phyloP scores from a whole-genome alignment of 2,888 invertebrate species.

The Cataglyphis cursor region DNA sequence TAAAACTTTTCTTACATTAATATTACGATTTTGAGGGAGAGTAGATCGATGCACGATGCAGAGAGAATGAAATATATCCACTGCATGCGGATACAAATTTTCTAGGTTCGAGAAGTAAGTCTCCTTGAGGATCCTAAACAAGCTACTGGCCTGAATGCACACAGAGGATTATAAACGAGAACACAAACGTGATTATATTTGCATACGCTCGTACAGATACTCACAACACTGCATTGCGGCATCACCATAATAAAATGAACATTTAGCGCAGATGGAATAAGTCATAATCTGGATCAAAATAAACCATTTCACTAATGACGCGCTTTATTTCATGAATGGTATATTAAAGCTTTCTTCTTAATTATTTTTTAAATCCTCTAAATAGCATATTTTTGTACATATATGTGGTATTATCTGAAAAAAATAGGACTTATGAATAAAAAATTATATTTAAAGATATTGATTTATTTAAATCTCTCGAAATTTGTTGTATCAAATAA shows the following conservation, averaged over 20 bases:
- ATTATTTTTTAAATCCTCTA: not conserved
- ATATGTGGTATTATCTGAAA: not conserved
- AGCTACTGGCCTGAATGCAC: constrained; percentile 32
- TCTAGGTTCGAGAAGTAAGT: constrained; percentile 3
- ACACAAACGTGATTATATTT: constrained; percentile 31
- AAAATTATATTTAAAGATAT: not conserved
- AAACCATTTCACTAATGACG: not conserved
- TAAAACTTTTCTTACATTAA: not conserved
- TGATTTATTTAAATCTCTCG: not conserved
- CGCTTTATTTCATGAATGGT: not conserved
- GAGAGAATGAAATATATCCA: not conserved
- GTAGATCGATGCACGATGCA: not conserved
- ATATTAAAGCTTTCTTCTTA: not conserved
- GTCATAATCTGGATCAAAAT: constrained; percentile 15
- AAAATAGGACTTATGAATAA: not conserved
- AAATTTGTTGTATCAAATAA: not conserved
- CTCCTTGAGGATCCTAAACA: constrained; percentile 30
- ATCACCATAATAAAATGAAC: constrained; percentile 17
- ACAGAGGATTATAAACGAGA: constrained; percentile 39
- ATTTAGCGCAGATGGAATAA: constrained; percentile 17
- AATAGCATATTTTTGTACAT: not conserved
- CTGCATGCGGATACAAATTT: constrained; percentile 15
- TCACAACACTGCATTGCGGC: constrained; percentile 17
- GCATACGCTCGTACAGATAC: constrained; percentile 3
- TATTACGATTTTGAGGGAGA: not conserved